Base-by-base conservation (phyloP, 2,113 vertebrate species). In the Spermophilus dauricus region DNA sequence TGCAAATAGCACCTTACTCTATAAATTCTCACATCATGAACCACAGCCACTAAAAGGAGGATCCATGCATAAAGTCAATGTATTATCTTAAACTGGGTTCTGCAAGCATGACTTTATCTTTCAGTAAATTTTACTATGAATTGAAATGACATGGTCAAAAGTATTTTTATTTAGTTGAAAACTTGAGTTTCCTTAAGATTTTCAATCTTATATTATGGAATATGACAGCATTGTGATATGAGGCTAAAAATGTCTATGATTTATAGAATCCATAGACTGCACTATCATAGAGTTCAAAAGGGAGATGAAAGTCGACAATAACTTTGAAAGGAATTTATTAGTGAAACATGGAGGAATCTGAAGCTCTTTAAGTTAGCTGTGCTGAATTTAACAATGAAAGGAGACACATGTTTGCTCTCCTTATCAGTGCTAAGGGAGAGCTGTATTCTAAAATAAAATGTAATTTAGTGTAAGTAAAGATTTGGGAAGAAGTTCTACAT, bases 271-370 rank as follows among this genome's bases (percentile, higher is more conserved):
- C 30, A 32, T 8, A 42, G 58, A n/a, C 22, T 39, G 22, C 16
- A n/a, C 32, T 87, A 22, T 48, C 67, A 65, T 26, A 83, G 39
- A 42, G 75, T 94, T 84, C 63, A 67, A 91, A 88, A 51, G 10
- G 30, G 26, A 73, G 3, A 24, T 83, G 26, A 76, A 91, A 16
- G 37, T 61, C 51, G 45, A 63, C 34, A 51, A 4, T 69, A 85
- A 45, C 72, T 61, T 80, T 88, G 70, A 89, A 94, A 89, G 81
- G 32, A n/a, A 73, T 77, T 97, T 78, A 83, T 80, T 81, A 83
- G 5, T 39, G 17, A 14, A 58, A 30, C 22, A 51, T 3, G 7
- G 45, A 73, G 48, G 12, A 61, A 10, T 84, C 8, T 84, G 83
- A 67, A 87, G 7, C 32, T 63, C 39, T 82, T 86, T 80, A 65